These are phyloP conservation scores for Sinocyclocheilus anshuiensis DNA, from an alignment of 2,113 vertebrate genomes.

Conservation along the genomic window DNA sequence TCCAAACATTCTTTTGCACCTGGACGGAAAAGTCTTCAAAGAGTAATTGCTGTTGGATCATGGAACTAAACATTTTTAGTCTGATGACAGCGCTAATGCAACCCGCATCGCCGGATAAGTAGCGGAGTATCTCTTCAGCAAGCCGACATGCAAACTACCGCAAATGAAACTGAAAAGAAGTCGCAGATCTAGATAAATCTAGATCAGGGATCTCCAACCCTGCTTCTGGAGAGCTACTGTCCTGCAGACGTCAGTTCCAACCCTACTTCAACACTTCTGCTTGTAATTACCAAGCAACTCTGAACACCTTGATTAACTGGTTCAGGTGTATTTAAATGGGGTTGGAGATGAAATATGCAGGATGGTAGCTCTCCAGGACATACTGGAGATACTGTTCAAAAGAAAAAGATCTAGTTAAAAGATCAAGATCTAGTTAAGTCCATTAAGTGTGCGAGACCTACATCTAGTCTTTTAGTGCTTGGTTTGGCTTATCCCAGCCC, in stretches of 20 bases:
- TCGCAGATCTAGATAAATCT: neutral
- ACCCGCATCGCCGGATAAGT: too few species aligned
- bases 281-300: neutral
- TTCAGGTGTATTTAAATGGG: neutral
- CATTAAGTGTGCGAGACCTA: neutral
- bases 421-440: neutral
- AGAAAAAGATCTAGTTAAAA: neutral
- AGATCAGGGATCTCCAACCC: neutral
- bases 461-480: neutral
- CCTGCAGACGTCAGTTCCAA: neutral
- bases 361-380: too few species aligned
- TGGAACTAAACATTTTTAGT: neutral
- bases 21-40: neutral
- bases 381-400: too few species aligned
- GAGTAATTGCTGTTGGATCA: neutral
- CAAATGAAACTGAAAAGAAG: too few species aligned
- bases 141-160: too few species aligned
- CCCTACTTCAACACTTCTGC: neutral
- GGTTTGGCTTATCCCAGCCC: neutral
- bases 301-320: neutral
- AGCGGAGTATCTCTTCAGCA: too few species aligned
- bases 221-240: neutral
- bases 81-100: neutral
- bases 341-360: too few species aligned
- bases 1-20: slow-evolving; percentile 28